These are phyloP conservation scores for Limnephilus rhombicus DNA, from an alignment of 2,888 invertebrate genomes.

Conservation along the genomic window DNA sequence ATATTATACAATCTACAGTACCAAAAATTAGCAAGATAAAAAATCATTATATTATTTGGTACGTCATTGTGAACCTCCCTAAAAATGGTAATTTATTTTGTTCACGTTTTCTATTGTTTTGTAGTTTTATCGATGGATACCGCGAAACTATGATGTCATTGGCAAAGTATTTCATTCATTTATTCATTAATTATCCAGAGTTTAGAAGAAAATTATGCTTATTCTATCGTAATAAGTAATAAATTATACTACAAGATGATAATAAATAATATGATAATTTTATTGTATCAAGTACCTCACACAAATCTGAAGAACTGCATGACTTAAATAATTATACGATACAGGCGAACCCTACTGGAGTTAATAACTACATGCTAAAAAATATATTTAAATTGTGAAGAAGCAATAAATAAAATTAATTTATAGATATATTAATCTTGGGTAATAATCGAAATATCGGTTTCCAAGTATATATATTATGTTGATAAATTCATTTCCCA, in stretches of 20 bases:
- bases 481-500: too few relatives aligned
- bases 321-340: too few relatives aligned
- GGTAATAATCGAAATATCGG: too few relatives aligned
- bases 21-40: background rate
- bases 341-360: too few relatives aligned
- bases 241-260: too few relatives aligned
- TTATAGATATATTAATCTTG: too few relatives aligned
- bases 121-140: background rate
- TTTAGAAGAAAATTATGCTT: background rate
- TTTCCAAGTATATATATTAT: too few relatives aligned
- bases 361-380: too few relatives aligned
- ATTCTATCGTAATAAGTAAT: too few relatives aligned
- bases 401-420: too few relatives aligned
- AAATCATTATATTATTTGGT: background rate
- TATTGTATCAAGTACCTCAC: background rate
- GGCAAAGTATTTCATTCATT: background rate
- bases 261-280: background rate
- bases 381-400: too few relatives aligned
- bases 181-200: background rate
- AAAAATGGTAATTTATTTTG: background rate
- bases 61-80: background rate
- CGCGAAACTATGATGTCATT: background rate
- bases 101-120: background rate
- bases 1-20: background rate
- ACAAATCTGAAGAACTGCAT: background rate